Base-by-base conservation (phyloP, 2,888 invertebrate species). In the Tryphoninae sp. region DNA sequence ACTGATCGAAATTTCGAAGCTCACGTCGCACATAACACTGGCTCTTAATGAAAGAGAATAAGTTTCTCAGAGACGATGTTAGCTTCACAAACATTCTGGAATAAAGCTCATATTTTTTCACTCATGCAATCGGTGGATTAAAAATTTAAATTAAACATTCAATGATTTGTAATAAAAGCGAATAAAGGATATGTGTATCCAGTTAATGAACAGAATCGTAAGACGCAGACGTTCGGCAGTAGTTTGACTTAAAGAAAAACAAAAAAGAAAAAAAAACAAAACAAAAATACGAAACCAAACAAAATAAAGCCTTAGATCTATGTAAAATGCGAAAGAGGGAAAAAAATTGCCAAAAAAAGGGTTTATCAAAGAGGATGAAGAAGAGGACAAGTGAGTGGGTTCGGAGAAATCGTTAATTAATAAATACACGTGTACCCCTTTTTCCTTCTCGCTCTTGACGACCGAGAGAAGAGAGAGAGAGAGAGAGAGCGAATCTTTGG, bases 291-390 rank as follows among this genome's bases (percentile, higher is more conserved):
- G 8, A 23, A 61, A 33, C n/a, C 26, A 33, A 61, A 61, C 2
- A 61, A 33, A 61, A 61, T 61, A 68, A 68, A 76, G 58, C 55
- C 74, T 74, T 74, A 64, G 53, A 74, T 45, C 53, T 74, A 33
- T 53, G 26, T 67, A 68, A 59, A 53, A 76, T 58, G 76, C 49
- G 42, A 51, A 68, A 59, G 26, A 61, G 51, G 45, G 23, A 61
- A 42, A n/a, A 59, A 26, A 68, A 45, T 49, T 68, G 58, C 58
- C 58, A 75, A 67, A 68, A 64, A 64, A 22, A 68, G 53, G 26
- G 19, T 26, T 51, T 2, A 49, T 51, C 40, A 22, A 45, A 45
- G 42, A 16, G 1, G 11, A 23, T 11, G 40, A 58, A 58, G 16
- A 11, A 58, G 23, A 71, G 13, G 42, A 58, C 58, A 42, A 22